These are phyloP conservation scores for Cybosia mesomella DNA, from an alignment of 2,888 invertebrate genomes.

Conservation along the genomic window DNA sequence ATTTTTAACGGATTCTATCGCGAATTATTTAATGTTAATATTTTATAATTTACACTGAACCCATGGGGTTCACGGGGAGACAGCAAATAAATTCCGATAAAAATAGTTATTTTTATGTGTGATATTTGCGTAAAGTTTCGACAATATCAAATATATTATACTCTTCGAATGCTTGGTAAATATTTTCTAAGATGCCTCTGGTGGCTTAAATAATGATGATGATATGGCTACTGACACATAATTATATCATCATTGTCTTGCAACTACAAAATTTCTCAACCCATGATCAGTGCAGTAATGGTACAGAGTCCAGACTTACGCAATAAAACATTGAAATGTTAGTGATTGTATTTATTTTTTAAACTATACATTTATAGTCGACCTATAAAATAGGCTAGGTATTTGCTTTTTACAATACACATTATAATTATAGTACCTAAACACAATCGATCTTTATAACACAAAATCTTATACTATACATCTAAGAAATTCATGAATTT, in stretches of 20 bases:
- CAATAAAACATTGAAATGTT: slow-evolving; percentile 21
- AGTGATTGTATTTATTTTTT: slow-evolving; percentile 46
- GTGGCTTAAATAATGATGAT: slow-evolving; percentile 4
- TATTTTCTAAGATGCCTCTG: not conserved
- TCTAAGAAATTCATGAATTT: slow-evolving; percentile 13
- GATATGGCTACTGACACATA: slow-evolving; percentile 4
- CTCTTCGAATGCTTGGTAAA: not conserved
- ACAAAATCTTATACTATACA: slow-evolving; percentile 37
- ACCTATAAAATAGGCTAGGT: slow-evolving; percentile 46
- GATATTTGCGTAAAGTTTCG: no score
- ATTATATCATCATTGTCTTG: slow-evolving; percentile 8
- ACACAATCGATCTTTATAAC: slow-evolving; percentile 36
- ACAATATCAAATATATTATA: no score
- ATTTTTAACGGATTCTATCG: no score
- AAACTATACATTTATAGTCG: slow-evolving; percentile 50
- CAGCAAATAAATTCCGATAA: no score
- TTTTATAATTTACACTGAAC: no score
- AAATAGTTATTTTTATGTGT: no score
- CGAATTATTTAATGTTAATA: no score
- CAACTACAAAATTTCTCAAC: not conserved
- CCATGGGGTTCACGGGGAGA: no score
- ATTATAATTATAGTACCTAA: slow-evolving; percentile 43
- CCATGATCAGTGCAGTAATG: not conserved
- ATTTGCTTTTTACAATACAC: slow-evolving; percentile 43
- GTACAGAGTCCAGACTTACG: not conserved